Evolutionary conservation across 2,888 invertebrate genomes (phyloP), one percentile per base, ranked within the genome.

Genomic region (Mesochorus sp.): DNA sequence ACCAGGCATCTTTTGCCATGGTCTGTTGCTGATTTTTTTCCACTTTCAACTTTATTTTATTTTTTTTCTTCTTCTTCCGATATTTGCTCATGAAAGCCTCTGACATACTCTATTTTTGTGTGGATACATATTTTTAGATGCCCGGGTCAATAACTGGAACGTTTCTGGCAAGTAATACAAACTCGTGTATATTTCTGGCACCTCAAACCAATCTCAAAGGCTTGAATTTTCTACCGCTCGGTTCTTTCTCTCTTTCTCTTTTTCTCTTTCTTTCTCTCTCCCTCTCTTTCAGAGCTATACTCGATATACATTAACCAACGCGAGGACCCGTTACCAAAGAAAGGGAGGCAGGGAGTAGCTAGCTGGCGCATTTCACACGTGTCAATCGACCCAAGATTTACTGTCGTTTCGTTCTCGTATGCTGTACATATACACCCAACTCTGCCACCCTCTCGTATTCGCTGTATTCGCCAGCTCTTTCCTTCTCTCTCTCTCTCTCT

Each of bases 311-410:
- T 14, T 51, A 71, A 68, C 62, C 68, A 39, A 61, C 59, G 14
- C 12, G 47, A 66, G 68, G 55, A 37, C 67, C 62, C 42, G 51
- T 42, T 19, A 47, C 34, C 37, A 19, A 62, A 42, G 71, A 34
- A 57, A 49, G 26, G 21, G 59, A 26, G 39, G 67, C 62, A 76
- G 78, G 62, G 80, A 76, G 85, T 86, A 88, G 86, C 85, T 82
- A 78, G 79, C 84, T 85, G 85, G 85, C 84, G 88, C 87, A 86
- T 89, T 89, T 89, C 88, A 88, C 88, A 88, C 89, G 87, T 89
- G 88, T 89, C 88, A 88, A 89, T 89, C 88, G 87, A 68, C 76
- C 67, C 72, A 86, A 88, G 88, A 89, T 89, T 89, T 89, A 89
- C 87, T 76, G 87, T 85, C 86, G 83, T 80, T 83, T 78, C 81